Percentiles rank a stretch among this genome's conserved stretches.
phyloP scores from a whole-genome alignment of 1,140 invertebrate genomes.

The Colletes gigas region DNA sequence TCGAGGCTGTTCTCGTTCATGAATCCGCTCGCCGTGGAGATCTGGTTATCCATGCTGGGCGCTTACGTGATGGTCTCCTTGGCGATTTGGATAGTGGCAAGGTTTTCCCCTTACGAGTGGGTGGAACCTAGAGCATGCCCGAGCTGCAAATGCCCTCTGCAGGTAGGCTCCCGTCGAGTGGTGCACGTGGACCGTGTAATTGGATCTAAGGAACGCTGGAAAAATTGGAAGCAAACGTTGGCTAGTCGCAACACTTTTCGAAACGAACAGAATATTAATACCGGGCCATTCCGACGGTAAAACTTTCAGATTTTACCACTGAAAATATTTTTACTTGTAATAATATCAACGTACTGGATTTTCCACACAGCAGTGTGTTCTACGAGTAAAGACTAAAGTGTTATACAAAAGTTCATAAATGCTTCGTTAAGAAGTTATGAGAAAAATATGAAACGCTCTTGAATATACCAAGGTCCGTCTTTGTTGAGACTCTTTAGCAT shows the following conservation, averaged over 20 bases:
- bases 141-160: constrained; percentile 78
- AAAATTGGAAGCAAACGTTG: background rate
- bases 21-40: constrained; percentile 86
- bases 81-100: constrained; percentile 87
- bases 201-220: background rate
- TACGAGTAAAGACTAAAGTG: too few relatives aligned
- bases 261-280: too few relatives aligned
- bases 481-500: too few relatives aligned
- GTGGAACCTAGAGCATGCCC: constrained; percentile 84
- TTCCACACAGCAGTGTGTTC: too few relatives aligned
- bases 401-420: too few relatives aligned
- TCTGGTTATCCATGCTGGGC: constrained; percentile 86
- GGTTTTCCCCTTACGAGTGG: constrained; percentile 88
- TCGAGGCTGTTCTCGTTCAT: constrained; percentile 86
- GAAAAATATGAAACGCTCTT: too few relatives aligned
- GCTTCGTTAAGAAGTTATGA: too few relatives aligned
- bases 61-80: constrained; percentile 86
- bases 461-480: too few relatives aligned
- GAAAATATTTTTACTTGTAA: too few relatives aligned
- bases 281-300: too few relatives aligned
- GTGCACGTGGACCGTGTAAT: constrained; percentile 42
- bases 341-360: too few relatives aligned
- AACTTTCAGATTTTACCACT: too few relatives aligned
- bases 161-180: constrained; percentile 78
- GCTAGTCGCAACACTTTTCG: background rate